Evolutionary conservation across 2,888 invertebrate genomes (phyloP), one percentile per base, ranked within the genome.

Genomic region (Tipula vernalis): DNA sequence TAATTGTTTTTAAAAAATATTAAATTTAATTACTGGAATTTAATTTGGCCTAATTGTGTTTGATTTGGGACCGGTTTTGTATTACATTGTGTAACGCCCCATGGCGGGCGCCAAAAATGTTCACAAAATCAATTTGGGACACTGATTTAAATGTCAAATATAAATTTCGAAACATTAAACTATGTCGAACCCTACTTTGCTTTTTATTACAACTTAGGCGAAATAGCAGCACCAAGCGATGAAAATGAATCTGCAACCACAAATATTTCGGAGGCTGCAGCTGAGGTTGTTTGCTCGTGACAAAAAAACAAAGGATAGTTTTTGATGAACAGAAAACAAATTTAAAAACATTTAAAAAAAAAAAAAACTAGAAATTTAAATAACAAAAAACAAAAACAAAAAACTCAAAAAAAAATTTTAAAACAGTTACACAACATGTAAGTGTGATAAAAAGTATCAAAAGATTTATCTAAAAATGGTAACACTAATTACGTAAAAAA

Each of bases 211-310:
- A 18, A 6, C 10, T 3, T 28, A 71, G 71, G 10, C 28, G 28
- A 6, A 28, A 47, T 86, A 57, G 13, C 87, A 51, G 83, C 87
- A 28, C 84, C 47, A 18, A 71, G 36, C 39, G n/a, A 51, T 47
- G 57, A 28, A 42, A 36, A 83, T 86, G 6, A 87, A 87, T n/a
- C 87, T 87, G 87, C 88, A 83, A 83, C 88, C 71, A 87, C 89
- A 84, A 88, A 88, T 87, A 88, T 84, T n/a, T 39, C 84, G 5
- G 84, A 41, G n/a, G 39, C 84, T 5, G 84, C 41, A 13, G 15
- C 91, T 86, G 91, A 91, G 88, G 91, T 91, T 83, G 91, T 91
- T 86, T 91, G 91, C 87, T 91, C 91, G 91, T 91, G 91, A 91
- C 91, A 84, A 39, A 84, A 84, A 15, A 84, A 41, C n/a, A 84